Evolutionary conservation across 2,888 invertebrate species (phyloP).

Genomic region (Chrysopilus asiliformis): DNA sequence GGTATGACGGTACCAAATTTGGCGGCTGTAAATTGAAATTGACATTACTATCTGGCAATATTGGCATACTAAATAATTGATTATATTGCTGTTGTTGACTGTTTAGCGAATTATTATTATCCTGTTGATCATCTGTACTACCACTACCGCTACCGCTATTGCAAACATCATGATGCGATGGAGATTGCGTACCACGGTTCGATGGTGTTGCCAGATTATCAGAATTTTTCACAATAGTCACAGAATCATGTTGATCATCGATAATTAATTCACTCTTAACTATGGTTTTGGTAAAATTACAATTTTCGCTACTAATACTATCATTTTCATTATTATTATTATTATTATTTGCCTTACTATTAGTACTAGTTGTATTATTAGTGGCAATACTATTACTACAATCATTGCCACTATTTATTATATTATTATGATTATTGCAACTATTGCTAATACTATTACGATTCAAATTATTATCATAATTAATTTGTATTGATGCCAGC

Average conservation of each 20-base stretch:
- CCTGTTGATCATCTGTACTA: conserved; percentile 15
- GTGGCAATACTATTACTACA: conserved; percentile 1
- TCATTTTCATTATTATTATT: conserved; percentile 4
- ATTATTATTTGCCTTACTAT: conserved; percentile 10
- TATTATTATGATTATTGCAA: conserved; percentile 6
- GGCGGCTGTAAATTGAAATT: conserved; percentile 65
- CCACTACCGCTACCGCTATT: conserved; percentile 15
- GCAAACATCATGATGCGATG: not conserved
- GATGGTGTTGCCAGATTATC: too few species aligned
- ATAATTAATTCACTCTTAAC: conserved; percentile 29
- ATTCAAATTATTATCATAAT: conserved; percentile 22
- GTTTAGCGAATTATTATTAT: conserved; percentile 13
- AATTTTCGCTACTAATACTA: not conserved
- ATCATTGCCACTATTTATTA: not conserved
- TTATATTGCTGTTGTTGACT: conserved; percentile 11
- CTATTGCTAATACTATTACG: conserved; percentile 3
- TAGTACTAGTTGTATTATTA: conserved; percentile 9
- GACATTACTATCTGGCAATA: conserved; percentile 54
- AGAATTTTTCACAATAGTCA: conserved; percentile 22
- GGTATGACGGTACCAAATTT: conserved; percentile 69
- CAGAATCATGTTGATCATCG: conserved; percentile 20
- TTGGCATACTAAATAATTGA: conserved; percentile 42
- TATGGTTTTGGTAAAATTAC: conserved; percentile 7
- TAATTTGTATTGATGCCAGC: conserved; percentile 29
- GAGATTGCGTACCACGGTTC: not conserved